Evolutionary conservation across 1,140 invertebrate genomes (phyloP), one percentile per base, ranked within the genome.

Genomic region (Penaeus indicus): DNA sequence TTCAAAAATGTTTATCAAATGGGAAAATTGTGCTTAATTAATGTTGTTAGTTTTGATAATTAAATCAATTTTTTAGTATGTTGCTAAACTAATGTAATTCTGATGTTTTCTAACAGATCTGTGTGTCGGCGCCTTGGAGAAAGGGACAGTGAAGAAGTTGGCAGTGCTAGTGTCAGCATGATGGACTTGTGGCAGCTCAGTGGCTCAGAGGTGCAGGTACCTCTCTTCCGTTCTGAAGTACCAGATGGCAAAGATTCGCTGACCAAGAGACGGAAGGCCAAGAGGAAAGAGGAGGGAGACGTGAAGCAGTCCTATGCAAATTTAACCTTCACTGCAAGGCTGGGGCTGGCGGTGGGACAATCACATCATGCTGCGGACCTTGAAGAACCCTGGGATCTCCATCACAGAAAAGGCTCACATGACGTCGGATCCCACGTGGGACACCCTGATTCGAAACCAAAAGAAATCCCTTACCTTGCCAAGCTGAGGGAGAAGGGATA

Each of bases 71-170:
- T 5, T 10, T 54, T 10, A 13, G 13, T 54, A 54, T 10, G 0
- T 10, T 54, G 47, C 47, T 54, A 54, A 13, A 54, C 47, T 3
- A 5, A 10, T n/a, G 42, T 47, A 47, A 47, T 10, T 54, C 0
- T 54, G 8, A 11, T 54, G 47, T 54, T 54, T 54, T 54, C 47
- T 54, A 54, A 54, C 72, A 88, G 86, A 42, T 83, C 80, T 79
- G 69, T 88, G 25, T 88, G 86, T 88, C 86, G 86, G n/a, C 86
- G 86, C 11, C 72, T 88, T 67, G 86, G 86, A 25, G 86, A 88
- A 38, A 60, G 81, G 64, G 81, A 88, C 21, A 88, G 82, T 64
- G 86, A 84, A 21, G 86, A 88, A 27, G 86, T 88, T 10, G 86
- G 86, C 69, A 88, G 86, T 64, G 81, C 86, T 7, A 77, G 81